phyloP scores from a whole-genome alignment of 2,797 vertebrate species.

The Enteromius paludinosus region DNA sequence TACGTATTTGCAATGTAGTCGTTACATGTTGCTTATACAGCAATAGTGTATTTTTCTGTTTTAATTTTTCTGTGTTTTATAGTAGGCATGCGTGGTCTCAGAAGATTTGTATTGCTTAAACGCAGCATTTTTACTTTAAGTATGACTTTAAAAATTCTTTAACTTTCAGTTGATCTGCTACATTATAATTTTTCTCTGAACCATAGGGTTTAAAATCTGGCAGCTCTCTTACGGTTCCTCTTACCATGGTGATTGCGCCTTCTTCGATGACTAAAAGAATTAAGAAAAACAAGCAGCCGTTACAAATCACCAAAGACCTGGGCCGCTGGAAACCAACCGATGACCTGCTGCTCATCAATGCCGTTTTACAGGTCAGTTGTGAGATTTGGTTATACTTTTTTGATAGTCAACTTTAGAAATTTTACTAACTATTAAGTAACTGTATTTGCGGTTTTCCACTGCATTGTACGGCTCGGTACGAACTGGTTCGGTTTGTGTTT shows the following conservation, averaged over 20 bases:
- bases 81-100: no score
- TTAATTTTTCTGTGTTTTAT: no score
- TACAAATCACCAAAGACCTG: conserved; percentile 93
- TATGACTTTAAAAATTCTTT: background rate
- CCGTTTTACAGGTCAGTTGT: conserved; percentile 87
- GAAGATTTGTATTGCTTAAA: background rate
- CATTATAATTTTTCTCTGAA: background rate
- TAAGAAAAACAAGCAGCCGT: conserved; percentile 94
- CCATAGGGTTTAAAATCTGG: conserved; percentile 85
- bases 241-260: conserved; percentile 81
- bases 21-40: no score
- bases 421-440: no score
- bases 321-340: conserved; percentile 95
- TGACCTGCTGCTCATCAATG: conserved; percentile 93
- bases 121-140: background rate
- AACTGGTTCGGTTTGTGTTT: no score
- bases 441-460: no score
- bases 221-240: conserved; percentile 80
- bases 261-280: conserved; percentile 89
- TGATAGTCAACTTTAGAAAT: no score
- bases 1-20: no score
- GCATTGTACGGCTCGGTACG: no score
- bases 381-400: background rate
- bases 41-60: no score
- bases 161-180: background rate